A percentile compares a stretch with the other conserved stretches of the same genome.
phyloP scores from a whole-genome alignment of 2,797 vertebrate genomes.

The Psittacula echo region DNA sequence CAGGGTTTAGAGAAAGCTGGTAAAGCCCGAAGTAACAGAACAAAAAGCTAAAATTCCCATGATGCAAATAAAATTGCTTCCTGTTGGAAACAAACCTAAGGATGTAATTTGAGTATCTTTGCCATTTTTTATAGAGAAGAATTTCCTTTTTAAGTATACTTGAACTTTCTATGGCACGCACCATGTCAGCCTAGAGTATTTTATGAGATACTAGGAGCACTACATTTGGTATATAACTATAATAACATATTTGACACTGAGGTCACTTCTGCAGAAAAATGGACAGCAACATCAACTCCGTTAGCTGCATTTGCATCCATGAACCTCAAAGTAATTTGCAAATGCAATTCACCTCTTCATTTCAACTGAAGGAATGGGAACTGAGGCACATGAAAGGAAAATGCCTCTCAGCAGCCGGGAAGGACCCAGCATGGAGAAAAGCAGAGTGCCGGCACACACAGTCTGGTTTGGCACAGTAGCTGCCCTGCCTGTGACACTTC shows the following conservation, averaged over 20 bases:
- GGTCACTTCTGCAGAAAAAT: neutral
- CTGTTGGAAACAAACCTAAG: conserved; percentile 57
- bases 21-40: conserved; percentile 69
- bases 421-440: neutral
- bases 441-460: neutral
- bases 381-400: neutral
- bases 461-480: neutral
- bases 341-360: neutral
- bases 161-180: conserved; percentile 6
- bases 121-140: conserved; percentile 35
- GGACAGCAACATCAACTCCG: neutral
- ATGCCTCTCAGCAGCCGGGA: neutral
- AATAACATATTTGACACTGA: neutral
- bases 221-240: neutral
- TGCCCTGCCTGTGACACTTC: neutral
- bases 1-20: conserved; percentile 58
- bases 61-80: conserved; percentile 61
- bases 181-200: neutral
- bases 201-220: neutral
- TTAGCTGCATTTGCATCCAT: neutral
- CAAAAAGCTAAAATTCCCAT: conserved; percentile 60
- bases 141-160: conserved; percentile 44
- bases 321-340: neutral
- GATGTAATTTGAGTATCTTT: conserved; percentile 59
- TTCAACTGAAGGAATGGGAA: neutral